Conservation (phyloP, 2,888 invertebrate species). For the Torymus auratus region DNA sequence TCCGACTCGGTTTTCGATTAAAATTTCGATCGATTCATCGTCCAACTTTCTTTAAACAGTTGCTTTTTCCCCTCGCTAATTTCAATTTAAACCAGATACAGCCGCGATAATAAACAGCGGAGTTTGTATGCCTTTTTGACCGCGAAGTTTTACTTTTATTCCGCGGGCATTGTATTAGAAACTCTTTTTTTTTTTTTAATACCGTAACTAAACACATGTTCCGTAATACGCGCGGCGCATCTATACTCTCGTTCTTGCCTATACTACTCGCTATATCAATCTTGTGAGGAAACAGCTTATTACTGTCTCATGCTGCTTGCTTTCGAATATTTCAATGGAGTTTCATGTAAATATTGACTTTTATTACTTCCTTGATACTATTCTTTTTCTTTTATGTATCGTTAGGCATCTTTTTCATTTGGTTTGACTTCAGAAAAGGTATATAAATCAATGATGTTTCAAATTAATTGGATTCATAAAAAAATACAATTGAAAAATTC, state of each 20-base stretch:
- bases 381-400: too few relatives aligned
- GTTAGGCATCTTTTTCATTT: too few relatives aligned
- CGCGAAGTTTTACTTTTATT: slow-evolving; percentile 28
- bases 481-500: too few relatives aligned
- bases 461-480: too few relatives aligned
- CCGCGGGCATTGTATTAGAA: neutral
- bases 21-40: too few relatives aligned
- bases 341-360: slow-evolving; percentile 15
- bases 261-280: slow-evolving; percentile 1
- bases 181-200: slow-evolving; percentile 18
- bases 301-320: slow-evolving; percentile 19
- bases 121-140: neutral
- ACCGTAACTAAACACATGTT: slow-evolving; percentile 49
- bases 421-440: too few relatives aligned
- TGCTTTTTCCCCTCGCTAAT: too few relatives aligned
- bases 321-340: slow-evolving; percentile 15
- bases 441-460: too few relatives aligned
- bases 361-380: neutral
- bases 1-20: too few relatives aligned
- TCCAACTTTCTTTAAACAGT: too few relatives aligned
- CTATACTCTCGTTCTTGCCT: slow-evolving; percentile 29
- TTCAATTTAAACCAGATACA: too few relatives aligned
- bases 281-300: slow-evolving; percentile 33
- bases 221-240: slow-evolving; percentile 26
- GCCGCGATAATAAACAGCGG: too few relatives aligned